Evolutionary conservation across 2,797 vertebrate species (phyloP), one percentile per base, ranked within the genome.

Genomic region (Acrossocheilus fasciatus): DNA sequence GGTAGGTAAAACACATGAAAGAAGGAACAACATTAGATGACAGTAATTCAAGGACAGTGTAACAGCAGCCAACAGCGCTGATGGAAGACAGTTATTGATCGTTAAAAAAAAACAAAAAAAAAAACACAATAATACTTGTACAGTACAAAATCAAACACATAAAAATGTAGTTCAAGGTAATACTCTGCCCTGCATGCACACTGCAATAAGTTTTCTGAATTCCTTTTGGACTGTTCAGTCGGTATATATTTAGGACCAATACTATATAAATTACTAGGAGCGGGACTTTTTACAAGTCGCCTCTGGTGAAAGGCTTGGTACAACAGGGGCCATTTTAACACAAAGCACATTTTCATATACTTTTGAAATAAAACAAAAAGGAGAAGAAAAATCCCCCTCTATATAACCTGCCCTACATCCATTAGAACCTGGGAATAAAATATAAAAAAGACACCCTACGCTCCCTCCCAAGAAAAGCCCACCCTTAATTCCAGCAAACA

Each of bases 21-120:
- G 41, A 70, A 85, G 88, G 41, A 86, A 88, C 91, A 88, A 91
- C 84, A 68, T 62, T 79, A 57, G 59, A 54, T 52, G 79, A 82
- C 64, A 47, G 64, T 90, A 90, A 78, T 87, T 92, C 88, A 91
- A 91, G 30, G 68, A 78, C 91, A 89, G 86, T 92, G 88, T 85
- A 86, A 91, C 83, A 89, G 91, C 86, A 68, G 92, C 91, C 90
- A 89, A 90, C 82, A 90, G 90, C 77, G 87, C 84, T 90, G 87
- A 92, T 90, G 95, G 94, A 96, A 96, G 94, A 96, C 95, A 90
- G 72, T 93, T 91, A 89, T 91, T 91, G 87, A 91, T 89, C 10
- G 43, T 45, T 11, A 87, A 76, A 91, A 30, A 30, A 30, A 85
- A 90, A n/a, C n/a, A 30, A 30, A 87, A 84, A 85, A 90, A 41